Base-by-base conservation (phyloP, 30 jellyfish, hydroid and myxozoan species). In the Rhopilema esculentum region DNA sequence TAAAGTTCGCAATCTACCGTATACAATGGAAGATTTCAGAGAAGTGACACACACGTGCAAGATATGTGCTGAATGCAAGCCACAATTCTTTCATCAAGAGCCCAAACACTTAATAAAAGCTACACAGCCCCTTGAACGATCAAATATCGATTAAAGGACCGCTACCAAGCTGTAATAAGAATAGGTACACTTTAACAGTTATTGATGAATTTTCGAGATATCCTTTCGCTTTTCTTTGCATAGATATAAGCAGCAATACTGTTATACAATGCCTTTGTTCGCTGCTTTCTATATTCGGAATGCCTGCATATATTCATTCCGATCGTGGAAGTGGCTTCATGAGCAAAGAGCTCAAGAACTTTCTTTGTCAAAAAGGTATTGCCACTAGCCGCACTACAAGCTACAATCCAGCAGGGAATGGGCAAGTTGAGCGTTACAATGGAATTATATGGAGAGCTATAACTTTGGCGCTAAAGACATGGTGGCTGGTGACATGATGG, bases 381-480 rank as follows among this genome's bases (percentile, higher is more conserved):
- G 84, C 93, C 51, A 84, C 93, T 16, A 85, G 97, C 49, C 48
- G 72, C 19, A 78, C 97, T 15, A 65, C 89, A 51, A 27, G 50
- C 53, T 89, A 83, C 82, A 86, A 86, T 48, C 91, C 95, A 16
- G 65, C 49, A 32, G 88, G 92, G 23, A 86, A 82, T 53, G 97
- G 97, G 24, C 97, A 89, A 64, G 57, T 26, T 49, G 96, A 77
- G 40, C 65, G 97, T n/a, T 85, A 75, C 69, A 89, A 89, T 62
- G 89, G 95, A 27, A 81, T 66, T 69, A 25, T 81, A 22, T 82
- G 97, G 95, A 89, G 83, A 82, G 89, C 97, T 32, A 62, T 89
- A 25, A 30, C 63, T 21, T 82, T 89, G 18, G 72, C 91, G 22
- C 69, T 57, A 16, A 73, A 84, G 21, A 49, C 96, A 12, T 67